Base-by-base conservation (phyloP, 2,797 vertebrate species). In the Crenuchus spilurus region DNA sequence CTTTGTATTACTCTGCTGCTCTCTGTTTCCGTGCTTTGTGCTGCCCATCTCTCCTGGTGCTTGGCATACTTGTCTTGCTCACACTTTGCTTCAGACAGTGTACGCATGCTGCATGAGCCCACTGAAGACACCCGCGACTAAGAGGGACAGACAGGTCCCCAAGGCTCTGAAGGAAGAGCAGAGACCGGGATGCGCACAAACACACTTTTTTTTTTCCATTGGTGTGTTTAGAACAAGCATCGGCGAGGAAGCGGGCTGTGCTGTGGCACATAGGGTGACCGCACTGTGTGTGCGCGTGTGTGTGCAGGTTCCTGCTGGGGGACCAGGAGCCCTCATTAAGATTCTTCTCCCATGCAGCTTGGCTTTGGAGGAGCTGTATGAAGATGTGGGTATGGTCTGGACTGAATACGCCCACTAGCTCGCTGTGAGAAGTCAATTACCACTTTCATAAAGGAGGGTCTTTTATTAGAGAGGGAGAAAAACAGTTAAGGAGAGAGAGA, bases 321-420 rank as follows among this genome's bases (percentile, higher is more conserved):
- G 3, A 70, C 68, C 63, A 18, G 33, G 26, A 55, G 54, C 79
- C 71, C 86, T 90, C 85, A 88, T 88, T 89, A 87, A 86, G 87
- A 86, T 88, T 87, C 81, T 82, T 74, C 83, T 65, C 81, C 77
- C 68, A 79, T 85, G 57, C 79, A 73, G 33, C 22, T 83, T 83
- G 84, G 87, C 85, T 86, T 85, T 89, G 85, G 83, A 78, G 86
- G 91, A 90, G 75, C 79, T 76, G 87, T 89, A 87, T 82, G 83
- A 90, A 91, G 83, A 90, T 86, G 79, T 87, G 80, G 80, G 77
- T 82, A 44, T 85, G 90, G 87, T 82, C 82, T 82, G 80, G 84
- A 76, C 72, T 81, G 82, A 88, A 85, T 86, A 66, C 35, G 49
- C 73, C 72, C 65, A 70, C 63, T 4, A 35, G 58, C 22, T 73